Evolutionary conservation across 2,113 vertebrate species (phyloP), one percentile per base, ranked within the genome.

Genomic region (Alouatta palliata): DNA sequence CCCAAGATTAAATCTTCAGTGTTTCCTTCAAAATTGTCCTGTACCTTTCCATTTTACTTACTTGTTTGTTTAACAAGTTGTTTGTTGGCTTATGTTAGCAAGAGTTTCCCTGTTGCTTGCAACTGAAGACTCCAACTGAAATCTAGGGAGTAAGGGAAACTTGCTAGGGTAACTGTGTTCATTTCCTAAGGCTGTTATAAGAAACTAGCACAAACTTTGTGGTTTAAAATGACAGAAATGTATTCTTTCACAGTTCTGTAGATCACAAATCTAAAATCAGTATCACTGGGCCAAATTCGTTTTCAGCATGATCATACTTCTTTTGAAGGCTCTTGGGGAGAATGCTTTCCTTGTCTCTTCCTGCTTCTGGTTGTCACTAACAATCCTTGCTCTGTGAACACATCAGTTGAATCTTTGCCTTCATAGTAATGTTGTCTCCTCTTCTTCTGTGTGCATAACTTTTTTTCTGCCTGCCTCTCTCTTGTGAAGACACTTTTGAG

Each of bases 361-460:
- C 25, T 20, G 77, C 30, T 86, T 52, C 32, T 6, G 9, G 17
- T 61, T 37, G 66, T 45, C 25, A 8, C 47, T 4, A 8, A 11
- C 11, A 52, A 35, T 43, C 43, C 54, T 76, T n/a, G 25, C 6
- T 30, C n/a, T 79, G 58, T 27, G 20, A 32, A 19, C 17, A 2
- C 32, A 45, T 70, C 21, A 61, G 0, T 47, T 6, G 19, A 64
- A 30, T 43, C 64, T 56, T 16, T 23, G 6, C 30, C 61, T 40
- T 45, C 3, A 25, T 1, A 23, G 35, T n/a, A 32, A 52, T 6
- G 2, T 1, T 61, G 52, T 21, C 6, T 32, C 30, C 8, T n/a
- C 13, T 35, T 68, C 19, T 61, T 85, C 35, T 40, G 37, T 30
- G 6, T 27, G 8, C 43, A n/a, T 21, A 25, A 30, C 40, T 61